Conservation (phyloP, 64 coral and sea anemone species). For the Montipora cactus region DNA sequence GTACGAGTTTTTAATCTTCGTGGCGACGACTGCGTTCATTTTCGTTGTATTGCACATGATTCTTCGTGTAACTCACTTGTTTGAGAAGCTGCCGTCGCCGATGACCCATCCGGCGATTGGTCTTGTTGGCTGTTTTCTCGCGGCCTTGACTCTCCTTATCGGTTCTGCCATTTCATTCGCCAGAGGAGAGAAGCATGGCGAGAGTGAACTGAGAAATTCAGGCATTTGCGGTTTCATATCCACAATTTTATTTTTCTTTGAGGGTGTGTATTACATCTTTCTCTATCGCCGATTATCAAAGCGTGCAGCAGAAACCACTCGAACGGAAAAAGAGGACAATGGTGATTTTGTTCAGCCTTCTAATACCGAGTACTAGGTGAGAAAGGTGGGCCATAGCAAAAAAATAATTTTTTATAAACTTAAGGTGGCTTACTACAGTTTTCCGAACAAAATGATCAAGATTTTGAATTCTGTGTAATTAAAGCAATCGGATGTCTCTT, state of each 20-base stretch:
- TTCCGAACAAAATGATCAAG: no score
- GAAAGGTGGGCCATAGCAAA: no score
- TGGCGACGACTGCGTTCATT: slow-evolving; percentile 63
- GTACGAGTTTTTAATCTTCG: slow-evolving; percentile 79
- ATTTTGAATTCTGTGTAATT: no score
- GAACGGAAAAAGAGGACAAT: background rate
- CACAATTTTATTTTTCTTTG: slow-evolving; percentile 57
- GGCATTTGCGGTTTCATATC: slow-evolving; percentile 78
- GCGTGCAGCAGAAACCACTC: background rate
- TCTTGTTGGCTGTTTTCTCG: slow-evolving; percentile 62
- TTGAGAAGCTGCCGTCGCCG: slow-evolving; percentile 69
- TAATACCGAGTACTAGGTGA: background rate
- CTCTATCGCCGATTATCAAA: slow-evolving; percentile 39
- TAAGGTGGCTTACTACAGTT: no score
- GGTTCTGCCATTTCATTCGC: slow-evolving; percentile 67
- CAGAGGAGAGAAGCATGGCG: background rate
- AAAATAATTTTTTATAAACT: background rate
- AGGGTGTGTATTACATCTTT: slow-evolving; percentile 65
- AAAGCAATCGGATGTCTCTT: no score
- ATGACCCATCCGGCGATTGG: slow-evolving; percentile 70
- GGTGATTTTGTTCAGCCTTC: slow-evolving; percentile 33
- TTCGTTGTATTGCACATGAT: slow-evolving; percentile 85
- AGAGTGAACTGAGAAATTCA: background rate
- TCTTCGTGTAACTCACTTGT: slow-evolving; percentile 56
- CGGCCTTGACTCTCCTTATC: slow-evolving; percentile 45